phyloP scores from a whole-genome alignment of 1,140 invertebrate genomes.

The Spodoptera frugiperda region DNA sequence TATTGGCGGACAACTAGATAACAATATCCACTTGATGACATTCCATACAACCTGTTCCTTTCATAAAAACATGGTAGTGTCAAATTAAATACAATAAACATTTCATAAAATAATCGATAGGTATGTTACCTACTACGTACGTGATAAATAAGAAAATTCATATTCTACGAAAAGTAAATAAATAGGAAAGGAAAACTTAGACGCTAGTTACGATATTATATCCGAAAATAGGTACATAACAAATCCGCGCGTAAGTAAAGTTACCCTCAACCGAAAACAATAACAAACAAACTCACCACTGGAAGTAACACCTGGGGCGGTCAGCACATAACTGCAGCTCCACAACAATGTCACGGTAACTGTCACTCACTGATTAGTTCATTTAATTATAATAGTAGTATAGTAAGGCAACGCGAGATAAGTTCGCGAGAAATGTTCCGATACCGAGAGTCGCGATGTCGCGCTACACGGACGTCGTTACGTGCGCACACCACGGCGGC shows the following conservation, averaged over 20 bases:
- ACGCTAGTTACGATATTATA: neutral
- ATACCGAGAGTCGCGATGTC: slow-evolving; percentile 9
- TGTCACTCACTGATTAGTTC: slow-evolving; percentile 40
- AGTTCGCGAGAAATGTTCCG: slow-evolving; percentile 33
- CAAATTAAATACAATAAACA: too few relatives aligned
- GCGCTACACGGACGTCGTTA: neutral
- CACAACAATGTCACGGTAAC: slow-evolving; percentile 41
- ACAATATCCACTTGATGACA: neutral
- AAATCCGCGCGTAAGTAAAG: neutral
- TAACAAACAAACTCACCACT: slow-evolving; percentile 37
- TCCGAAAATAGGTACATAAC: neutral
- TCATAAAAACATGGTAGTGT: too few relatives aligned
- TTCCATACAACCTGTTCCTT: too few relatives aligned
- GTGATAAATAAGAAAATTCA: neutral
- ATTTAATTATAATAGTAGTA: slow-evolving; percentile 20
- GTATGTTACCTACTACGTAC: neutral
- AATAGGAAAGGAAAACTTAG: neutral
- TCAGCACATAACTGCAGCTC: slow-evolving; percentile 37
- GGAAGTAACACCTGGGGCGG: slow-evolving; percentile 3
- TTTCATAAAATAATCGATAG: too few relatives aligned
- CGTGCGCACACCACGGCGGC: slow-evolving; percentile 17
- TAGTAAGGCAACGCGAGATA: slow-evolving; percentile 3
- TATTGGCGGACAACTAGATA: neutral
- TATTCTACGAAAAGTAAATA: neutral
- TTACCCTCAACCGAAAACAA: neutral